Evolutionary conservation across 2,797 vertebrate species (phyloP).

Genomic region (Ctenosaura bakeri): DNA sequence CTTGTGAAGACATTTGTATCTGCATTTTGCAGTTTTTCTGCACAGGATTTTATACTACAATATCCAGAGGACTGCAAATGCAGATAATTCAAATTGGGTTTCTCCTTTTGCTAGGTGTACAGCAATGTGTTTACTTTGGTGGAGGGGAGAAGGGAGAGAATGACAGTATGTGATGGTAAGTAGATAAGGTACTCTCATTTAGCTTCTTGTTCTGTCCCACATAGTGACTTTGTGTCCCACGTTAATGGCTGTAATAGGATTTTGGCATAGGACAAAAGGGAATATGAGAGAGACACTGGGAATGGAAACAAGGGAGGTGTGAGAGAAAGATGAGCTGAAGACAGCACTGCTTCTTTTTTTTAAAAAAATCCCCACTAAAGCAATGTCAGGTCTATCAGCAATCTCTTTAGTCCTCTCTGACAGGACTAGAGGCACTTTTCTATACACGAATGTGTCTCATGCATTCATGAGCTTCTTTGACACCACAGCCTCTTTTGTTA

Average conservation of each 20-base stretch:
- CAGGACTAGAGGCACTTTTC: constrained; percentile 75
- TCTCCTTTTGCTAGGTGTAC: constrained; percentile 16
- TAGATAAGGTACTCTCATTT: constrained; percentile 58
- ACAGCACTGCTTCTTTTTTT: constrained; percentile 65
- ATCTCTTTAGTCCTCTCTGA: constrained; percentile 71
- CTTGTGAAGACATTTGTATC: rapidly evolving
- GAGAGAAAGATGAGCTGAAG: constrained; percentile 52
- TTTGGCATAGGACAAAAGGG: constrained; percentile 59
- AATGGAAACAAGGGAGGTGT: constrained; percentile 24
- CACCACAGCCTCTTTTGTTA: constrained; percentile 80
- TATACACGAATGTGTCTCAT: constrained; percentile 75
- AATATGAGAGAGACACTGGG: constrained; percentile 24
- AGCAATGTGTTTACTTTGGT: constrained; percentile 24
- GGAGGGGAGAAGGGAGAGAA: too few species aligned
- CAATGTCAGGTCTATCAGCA: constrained; percentile 68
- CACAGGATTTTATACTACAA: neutral
- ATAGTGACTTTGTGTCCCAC: constrained; percentile 61
- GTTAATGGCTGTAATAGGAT: constrained; percentile 72
- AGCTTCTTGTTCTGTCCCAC: constrained; percentile 62
- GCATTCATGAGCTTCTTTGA: constrained; percentile 82
- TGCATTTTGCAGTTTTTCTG: constrained; percentile 8
- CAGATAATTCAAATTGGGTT: neutral
- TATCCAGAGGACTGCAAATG: neutral
- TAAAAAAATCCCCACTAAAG: constrained; percentile 43
- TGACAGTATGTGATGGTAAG: constrained; percentile 43